Percentiles rank a stretch among this genome's conserved stretches.
Conservation (phyloP, 2,797 vertebrate genomes). For the Urocyon cinereoargenteus region DNA sequence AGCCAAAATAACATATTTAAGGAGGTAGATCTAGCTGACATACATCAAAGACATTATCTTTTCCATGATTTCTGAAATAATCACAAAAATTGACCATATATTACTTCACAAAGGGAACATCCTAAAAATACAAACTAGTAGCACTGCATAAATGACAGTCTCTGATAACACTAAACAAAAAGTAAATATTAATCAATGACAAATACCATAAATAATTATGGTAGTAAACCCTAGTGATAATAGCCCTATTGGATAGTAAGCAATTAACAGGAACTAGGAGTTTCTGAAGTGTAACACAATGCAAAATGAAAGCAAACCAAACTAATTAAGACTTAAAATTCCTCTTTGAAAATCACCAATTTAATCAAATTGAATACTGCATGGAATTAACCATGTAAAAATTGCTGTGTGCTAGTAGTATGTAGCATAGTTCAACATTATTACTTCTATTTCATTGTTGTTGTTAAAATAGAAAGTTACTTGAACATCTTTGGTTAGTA, state of each 20-base stretch:
- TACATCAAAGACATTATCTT: neutral
- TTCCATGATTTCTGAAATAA: neutral
- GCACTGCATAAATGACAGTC: neutral
- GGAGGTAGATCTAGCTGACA: neutral
- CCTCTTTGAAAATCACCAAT: neutral
- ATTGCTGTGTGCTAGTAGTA: neutral
- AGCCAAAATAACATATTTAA: neutral
- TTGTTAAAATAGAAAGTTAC: slow-evolving; percentile 14
- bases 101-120: neutral
- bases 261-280: neutral
- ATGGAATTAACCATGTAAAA: neutral
- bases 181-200: neutral
- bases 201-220: neutral
- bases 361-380: neutral
- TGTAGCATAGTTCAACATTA: slow-evolving; percentile 2
- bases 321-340: neutral
- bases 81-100: neutral
- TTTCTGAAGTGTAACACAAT: neutral
- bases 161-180: neutral
- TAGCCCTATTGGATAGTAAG: neutral
- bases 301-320: slow-evolving; percentile 31
- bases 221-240: neutral
- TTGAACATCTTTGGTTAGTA: neutral
- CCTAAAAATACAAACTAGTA: neutral
- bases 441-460: neutral